Evolutionary conservation across 1,140 invertebrate species (phyloP), one percentile per base, ranked within the genome.

Genomic region (Aphaenogaster rudis): DNA sequence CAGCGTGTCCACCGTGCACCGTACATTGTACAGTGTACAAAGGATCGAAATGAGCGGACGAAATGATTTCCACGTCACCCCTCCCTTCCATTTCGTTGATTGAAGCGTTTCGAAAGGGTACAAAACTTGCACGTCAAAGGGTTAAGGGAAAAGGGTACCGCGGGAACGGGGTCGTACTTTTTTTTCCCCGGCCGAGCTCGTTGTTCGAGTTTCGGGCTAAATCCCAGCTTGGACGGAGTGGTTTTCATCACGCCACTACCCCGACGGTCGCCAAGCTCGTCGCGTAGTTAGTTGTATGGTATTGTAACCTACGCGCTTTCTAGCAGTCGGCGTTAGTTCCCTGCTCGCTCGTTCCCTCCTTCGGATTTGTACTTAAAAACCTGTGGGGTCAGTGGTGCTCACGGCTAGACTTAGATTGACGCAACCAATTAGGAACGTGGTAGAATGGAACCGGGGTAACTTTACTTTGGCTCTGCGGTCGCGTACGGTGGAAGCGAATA

Each of bases 331-430:
- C 45, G 39, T 86, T 86, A 66, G 57, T 76, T 89, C 69, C n/a
- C 71, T 54, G 45, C 77, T 64, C 54, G 52, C 17, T 76, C 17
- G 54, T 76, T 50, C 17, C 33, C 77, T 81, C 77, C 15, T 67
- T 81, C 28, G 52, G 63, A 54, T 69, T 79, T 45, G 36, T 69
- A 28, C 85, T 86, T 66, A 63, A 80, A 80, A 59, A 81, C 21
- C 48, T 45, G 45, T 36, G 66, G 87, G 57, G 59, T 82, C 88
- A 57, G 64, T 66, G 86, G 86, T 90, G 77, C 52, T 90, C 72
- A 84, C 69, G 15, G 17, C 28, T 33, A 52, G 78, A 71, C 33
- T 54, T 57, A 57, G 28, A 45, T 72, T n/a, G 79, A 36, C 64
- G 66, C 69, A 15, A 36, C 3, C 5, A 72, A 63, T 72, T 79